phyloP scores from a whole-genome alignment of 1,140 invertebrate species.

The Tetragnatha versicolor region DNA sequence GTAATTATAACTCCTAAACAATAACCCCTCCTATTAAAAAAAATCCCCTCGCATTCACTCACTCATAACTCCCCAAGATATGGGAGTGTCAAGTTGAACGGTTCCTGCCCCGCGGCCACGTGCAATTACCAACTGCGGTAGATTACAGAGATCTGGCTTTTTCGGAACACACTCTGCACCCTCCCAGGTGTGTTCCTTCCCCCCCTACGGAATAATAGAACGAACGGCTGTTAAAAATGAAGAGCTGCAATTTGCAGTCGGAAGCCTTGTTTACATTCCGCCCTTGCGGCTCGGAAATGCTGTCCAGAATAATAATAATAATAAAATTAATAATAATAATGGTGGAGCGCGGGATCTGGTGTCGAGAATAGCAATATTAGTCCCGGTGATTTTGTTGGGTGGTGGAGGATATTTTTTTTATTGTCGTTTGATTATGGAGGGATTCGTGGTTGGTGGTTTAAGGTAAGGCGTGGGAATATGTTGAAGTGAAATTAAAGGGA shows the following conservation, averaged over 20 bases:
- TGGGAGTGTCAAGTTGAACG: constrained; percentile 19
- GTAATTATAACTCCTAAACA: no score
- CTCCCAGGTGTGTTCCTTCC: no score
- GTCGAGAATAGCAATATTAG: no score
- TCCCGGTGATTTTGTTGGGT: no score
- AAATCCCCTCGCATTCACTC: no score
- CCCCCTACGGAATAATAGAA: no score
- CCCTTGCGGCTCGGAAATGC: not conserved
- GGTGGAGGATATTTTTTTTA: not conserved
- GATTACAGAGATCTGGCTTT: constrained; percentile 11
- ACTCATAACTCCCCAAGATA: no score
- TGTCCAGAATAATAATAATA: not conserved
- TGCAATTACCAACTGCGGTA: not conserved
- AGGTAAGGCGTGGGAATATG: not conserved
- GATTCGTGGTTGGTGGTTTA: not conserved
- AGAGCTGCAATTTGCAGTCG: not conserved
- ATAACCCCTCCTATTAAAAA: no score
- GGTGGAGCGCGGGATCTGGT: no score
- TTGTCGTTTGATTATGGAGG: not conserved
- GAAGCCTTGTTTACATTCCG: constrained; percentile 7
- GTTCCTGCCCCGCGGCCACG: not conserved
- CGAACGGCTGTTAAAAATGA: constrained; percentile 20
- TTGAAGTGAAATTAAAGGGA: no score
- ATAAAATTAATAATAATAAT: not conserved
- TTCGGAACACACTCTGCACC: not conserved